A percentile compares a stretch with the other conserved stretches of the same genome.
phyloP scores from a whole-genome alignment of 2,888 invertebrate genomes.

The Erpobdella octoculata region DNA sequence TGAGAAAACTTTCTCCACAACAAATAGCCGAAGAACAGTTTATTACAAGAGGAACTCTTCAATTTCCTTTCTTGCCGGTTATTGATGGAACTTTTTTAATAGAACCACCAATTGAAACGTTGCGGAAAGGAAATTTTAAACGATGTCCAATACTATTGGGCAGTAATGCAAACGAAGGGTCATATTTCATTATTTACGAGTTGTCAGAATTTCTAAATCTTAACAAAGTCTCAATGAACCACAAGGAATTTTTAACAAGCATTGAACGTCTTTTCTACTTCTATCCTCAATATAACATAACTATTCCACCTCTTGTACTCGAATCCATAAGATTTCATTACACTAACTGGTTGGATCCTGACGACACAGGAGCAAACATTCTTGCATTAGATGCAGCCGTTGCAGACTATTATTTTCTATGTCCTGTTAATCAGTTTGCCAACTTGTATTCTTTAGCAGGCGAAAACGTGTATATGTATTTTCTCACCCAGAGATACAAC shows the following conservation, averaged over 20 bases:
- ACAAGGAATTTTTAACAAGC: slow-evolving; percentile 69
- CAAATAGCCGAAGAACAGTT: slow-evolving; percentile 36
- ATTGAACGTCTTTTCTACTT: slow-evolving; percentile 76
- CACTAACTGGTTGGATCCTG: slow-evolving; percentile 79
- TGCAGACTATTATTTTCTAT: slow-evolving; percentile 88
- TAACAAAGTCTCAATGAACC: slow-evolving; percentile 58
- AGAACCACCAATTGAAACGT: slow-evolving; percentile 62
- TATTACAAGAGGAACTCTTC: slow-evolving; percentile 60
- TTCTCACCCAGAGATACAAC: slow-evolving; percentile 71
- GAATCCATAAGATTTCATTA: slow-evolving; percentile 88
- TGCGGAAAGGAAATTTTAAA: slow-evolving; percentile 77
- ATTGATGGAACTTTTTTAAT: slow-evolving; percentile 85
- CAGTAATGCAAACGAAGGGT: slow-evolving; percentile 83
- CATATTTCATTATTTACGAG: slow-evolving; percentile 86
- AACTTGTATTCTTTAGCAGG: slow-evolving; percentile 78
- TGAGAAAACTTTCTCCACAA: slow-evolving; percentile 34
- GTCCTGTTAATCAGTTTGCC: slow-evolving; percentile 87
- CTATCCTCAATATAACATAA: slow-evolving; percentile 48
- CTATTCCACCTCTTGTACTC: slow-evolving; percentile 63
- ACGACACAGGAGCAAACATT: slow-evolving; percentile 73
- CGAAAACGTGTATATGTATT: slow-evolving; percentile 79
- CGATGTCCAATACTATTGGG: slow-evolving; percentile 84
- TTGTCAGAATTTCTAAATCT: slow-evolving; percentile 50
- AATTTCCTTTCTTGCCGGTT: slow-evolving; percentile 87
- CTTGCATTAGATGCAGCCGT: slow-evolving; percentile 83